Evolutionary conservation across 2,113 vertebrate species (phyloP).

Genomic region (Nesogale talazaci): DNA sequence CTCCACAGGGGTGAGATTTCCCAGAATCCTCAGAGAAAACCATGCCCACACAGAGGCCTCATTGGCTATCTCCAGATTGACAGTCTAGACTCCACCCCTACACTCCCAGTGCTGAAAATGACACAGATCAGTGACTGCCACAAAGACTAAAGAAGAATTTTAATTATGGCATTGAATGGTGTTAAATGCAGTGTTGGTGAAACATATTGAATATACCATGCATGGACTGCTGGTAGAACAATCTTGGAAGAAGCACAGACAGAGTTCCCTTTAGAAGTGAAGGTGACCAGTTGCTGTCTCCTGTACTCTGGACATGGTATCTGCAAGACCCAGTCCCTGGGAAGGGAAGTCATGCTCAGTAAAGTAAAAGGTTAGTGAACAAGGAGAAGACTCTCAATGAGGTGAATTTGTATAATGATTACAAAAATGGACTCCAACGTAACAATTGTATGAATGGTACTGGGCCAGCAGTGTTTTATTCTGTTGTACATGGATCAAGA

Average conservation of each 20-base stretch:
- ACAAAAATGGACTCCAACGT: background rate
- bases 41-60: too few species aligned
- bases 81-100: too few species aligned
- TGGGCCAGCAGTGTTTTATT: background rate
- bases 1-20: too few species aligned
- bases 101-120: too few species aligned
- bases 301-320: background rate
- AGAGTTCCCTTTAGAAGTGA: background rate
- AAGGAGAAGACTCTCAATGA: background rate
- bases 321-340: too few species aligned
- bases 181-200: background rate
- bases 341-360: background rate
- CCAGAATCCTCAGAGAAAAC: too few species aligned
- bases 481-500: too few species aligned
- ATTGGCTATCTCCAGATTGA: too few species aligned
- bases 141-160: background rate
- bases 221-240: background rate
- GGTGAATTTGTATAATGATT: background rate
- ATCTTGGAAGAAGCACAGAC: background rate
- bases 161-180: too few species aligned
- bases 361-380: background rate
- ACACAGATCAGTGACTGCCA: too few species aligned
- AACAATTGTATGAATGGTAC: background rate
- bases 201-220: background rate
- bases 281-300: background rate